phyloP scores from a whole-genome alignment of 1,140 invertebrate genomes.

The Caenorhabditis latens region DNA sequence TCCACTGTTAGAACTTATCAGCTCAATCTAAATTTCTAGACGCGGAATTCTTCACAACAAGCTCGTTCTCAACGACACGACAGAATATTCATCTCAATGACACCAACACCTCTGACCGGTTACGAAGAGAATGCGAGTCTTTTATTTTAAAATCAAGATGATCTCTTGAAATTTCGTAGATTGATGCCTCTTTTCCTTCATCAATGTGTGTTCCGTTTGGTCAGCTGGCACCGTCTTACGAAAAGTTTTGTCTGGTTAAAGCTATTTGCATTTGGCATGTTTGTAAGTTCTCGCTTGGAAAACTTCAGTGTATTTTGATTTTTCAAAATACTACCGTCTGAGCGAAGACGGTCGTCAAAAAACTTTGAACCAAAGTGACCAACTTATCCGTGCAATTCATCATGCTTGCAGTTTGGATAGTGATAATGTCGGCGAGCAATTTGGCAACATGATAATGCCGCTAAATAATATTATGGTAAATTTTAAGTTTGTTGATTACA shows the following conservation, averaged over 20 bases:
- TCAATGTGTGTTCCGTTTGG: constrained; percentile 30
- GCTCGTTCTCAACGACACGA: constrained; percentile 1
- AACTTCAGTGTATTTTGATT: neutral
- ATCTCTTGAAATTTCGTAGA: constrained; percentile 23
- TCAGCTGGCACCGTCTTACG: constrained; percentile 1
- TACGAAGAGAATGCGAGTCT: constrained; percentile 45
- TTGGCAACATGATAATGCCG: constrained; percentile 24
- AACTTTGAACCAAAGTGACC: neutral
- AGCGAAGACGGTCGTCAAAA: constrained; percentile 15
- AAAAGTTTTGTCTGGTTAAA: constrained; percentile 17
- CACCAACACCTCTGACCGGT: neutral
- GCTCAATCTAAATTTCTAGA: neutral
- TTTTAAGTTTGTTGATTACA: no score
- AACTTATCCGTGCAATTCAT: constrained; percentile 2
- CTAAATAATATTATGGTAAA: constrained; percentile 40
- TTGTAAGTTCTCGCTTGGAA: neutral
- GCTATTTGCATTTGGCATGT: constrained; percentile 47
- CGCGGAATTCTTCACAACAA: constrained; percentile 1
- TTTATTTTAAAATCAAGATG: constrained; percentile 19
- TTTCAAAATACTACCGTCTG: constrained; percentile 12
- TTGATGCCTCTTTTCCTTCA: constrained; percentile 18
- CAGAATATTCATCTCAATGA: constrained; percentile 21
- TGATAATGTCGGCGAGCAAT: constrained; percentile 33
- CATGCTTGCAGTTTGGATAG: constrained; percentile 13
- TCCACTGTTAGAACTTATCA: no score